A percentile compares a stretch with the other conserved stretches of the same genome.
These are phyloP conservation scores for Mastacembelus armatus DNA, from an alignment of 2,797 vertebrate species.

Conservation along the genomic window DNA sequence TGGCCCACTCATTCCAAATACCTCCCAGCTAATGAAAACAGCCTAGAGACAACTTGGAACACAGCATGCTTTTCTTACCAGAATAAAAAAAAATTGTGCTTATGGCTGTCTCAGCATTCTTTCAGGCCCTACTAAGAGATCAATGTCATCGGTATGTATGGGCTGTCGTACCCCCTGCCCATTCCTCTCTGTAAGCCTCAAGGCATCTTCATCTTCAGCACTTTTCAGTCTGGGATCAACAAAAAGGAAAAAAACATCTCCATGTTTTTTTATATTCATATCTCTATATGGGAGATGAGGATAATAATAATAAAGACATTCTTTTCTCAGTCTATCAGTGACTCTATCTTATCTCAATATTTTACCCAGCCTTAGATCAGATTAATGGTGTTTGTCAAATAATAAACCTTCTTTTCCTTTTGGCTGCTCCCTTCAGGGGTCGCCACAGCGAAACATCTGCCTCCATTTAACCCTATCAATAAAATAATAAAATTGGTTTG, in stretches of 20 bases:
- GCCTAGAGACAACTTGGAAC: conserved; percentile 40
- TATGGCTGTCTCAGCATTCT: conserved; percentile 63
- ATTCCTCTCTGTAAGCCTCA: conserved; percentile 39
- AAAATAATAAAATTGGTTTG: too few species aligned
- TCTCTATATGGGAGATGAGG: conserved; percentile 36
- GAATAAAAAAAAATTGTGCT: conserved; percentile 49
- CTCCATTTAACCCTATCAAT: too few species aligned
- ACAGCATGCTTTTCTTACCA: conserved; percentile 34
- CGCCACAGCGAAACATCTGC: too few species aligned
- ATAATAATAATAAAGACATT: conserved; percentile 30
- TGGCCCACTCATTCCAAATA: conserved; percentile 63
- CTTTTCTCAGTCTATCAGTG: conserved; percentile 13
- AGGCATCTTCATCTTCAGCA: conserved; percentile 64
- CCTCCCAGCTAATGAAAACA: conserved; percentile 61
- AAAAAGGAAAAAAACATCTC: conserved; percentile 40
- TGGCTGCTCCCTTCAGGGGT: too few species aligned
- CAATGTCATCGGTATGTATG: conserved; percentile 72
- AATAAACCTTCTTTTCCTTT: too few species aligned
- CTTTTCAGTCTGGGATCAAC: conserved; percentile 57
- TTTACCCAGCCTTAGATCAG: conserved; percentile 21
- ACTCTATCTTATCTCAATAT: conserved; percentile 51
- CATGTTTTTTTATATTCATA: conserved; percentile 40
- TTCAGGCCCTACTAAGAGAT: conserved; percentile 43
- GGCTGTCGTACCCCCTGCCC: not conserved
- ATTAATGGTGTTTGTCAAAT: conserved; percentile 44